phyloP scores from a whole-genome alignment of 2,888 invertebrate species.

The Tolmerus cingulatus region DNA sequence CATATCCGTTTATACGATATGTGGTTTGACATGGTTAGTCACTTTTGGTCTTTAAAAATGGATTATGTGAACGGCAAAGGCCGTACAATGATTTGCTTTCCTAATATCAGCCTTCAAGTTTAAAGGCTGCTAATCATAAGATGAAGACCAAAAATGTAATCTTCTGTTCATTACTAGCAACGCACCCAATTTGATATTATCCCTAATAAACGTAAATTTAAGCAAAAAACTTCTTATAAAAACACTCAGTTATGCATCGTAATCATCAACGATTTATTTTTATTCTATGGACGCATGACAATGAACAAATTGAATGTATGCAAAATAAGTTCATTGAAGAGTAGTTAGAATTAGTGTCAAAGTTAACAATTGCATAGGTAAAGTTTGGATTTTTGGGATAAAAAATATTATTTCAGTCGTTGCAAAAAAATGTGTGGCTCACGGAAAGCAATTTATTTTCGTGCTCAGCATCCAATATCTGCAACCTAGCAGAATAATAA shows the following conservation, averaged over 20 bases:
- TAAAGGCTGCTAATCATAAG: too few species aligned
- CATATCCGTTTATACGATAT: not conserved
- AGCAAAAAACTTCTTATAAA: not conserved
- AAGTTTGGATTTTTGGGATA: not conserved
- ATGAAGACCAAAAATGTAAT: too few species aligned
- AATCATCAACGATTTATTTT: too few species aligned
- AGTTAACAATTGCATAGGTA: not conserved
- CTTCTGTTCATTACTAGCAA: not conserved
- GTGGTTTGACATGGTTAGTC: not conserved
- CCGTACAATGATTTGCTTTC: not conserved
- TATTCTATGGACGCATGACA: too few species aligned
- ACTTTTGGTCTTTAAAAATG: not conserved
- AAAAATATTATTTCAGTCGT: not conserved
- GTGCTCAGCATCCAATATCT: not conserved
- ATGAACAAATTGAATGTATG: not conserved
- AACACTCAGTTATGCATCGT: too few species aligned
- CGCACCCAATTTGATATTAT: not conserved
- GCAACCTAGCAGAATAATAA: not conserved
- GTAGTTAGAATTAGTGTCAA: not conserved
- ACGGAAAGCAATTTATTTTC: not conserved
- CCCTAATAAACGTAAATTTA: not conserved
- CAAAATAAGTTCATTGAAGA: not conserved
- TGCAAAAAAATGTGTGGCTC: not conserved
- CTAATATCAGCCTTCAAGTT: not conserved
- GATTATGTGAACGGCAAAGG: not conserved